Evolutionary conservation across 2,797 vertebrate species (phyloP), one percentile per base, ranked within the genome.

Genomic region (Gymnocypris eckloni): DNA sequence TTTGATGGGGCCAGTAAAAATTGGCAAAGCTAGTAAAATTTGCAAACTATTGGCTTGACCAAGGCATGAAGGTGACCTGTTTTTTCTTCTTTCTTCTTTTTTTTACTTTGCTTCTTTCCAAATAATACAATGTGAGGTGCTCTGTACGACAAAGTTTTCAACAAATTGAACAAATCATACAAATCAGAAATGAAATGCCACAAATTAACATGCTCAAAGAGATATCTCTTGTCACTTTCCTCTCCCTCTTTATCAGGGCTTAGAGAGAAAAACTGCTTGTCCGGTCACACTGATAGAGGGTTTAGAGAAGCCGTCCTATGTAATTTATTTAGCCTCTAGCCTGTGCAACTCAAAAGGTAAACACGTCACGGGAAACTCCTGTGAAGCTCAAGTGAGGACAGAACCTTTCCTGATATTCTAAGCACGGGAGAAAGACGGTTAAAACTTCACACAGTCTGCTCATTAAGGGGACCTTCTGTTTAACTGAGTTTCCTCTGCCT

Each of bases 401-500:
- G 50, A 72, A 79, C 22, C 41, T 82, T 43, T 82, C 16, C 41
- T 25, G n/a, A 76, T 67, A 45, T 67, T 67, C 61, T 18, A 52
- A 82, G 28, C 2, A 71, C 5, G n/a, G 11, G 33, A 75, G 61
- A 48, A 67, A 71, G 48, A 61, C 37, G 13, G 67, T 25, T 69
- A 54, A 83, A 56, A 81, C 70, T 77, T 86, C 81, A 81, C n/a
- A n/a, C 61, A 72, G 11, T n/a, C 11, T 16, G 39, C 85, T 86
- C 85, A 83, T 80, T 86, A 87, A 81, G 11, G 25, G 52, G 64
- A 73, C 81, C 84, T 87, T 81, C 82, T 81, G 79, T 86, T 87
- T 86, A 86, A 86, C 88, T 73, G 78, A 69, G 89, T 86, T 88
- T 87, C 78, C 85, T 86, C 81, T 75, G 67, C 80, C 80, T 82